Conservation (phyloP, 2,888 invertebrate genomes). For the Morpho helenor region DNA sequence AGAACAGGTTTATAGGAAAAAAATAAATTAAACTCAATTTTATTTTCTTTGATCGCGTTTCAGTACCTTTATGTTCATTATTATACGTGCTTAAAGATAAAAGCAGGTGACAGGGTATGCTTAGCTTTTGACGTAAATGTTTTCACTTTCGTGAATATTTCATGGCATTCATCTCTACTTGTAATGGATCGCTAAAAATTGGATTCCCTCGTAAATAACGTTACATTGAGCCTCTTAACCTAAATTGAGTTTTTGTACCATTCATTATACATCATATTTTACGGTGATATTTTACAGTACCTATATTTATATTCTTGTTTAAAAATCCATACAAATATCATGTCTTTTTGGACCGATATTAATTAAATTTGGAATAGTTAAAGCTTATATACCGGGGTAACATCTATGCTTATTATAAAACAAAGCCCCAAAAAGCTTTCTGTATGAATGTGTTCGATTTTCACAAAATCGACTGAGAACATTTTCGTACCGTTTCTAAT, state of each 20-base stretch:
- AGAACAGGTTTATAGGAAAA: no score
- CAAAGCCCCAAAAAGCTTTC: no score
- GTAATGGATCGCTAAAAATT: slow-evolving; percentile 47
- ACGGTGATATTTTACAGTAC: background rate
- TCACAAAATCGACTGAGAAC: no score
- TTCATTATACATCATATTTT: background rate
- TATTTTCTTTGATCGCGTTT: background rate
- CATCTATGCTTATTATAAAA: no score
- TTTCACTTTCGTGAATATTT: slow-evolving; percentile 46
- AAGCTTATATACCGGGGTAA: no score
- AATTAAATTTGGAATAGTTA: no score
- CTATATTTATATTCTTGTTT: no score
- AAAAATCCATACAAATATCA: slow-evolving; percentile 7
- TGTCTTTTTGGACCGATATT: no score
- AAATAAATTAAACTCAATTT: no score
- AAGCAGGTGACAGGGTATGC: slow-evolving; percentile 10
- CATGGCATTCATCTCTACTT: slow-evolving; percentile 37
- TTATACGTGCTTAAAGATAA: slow-evolving; percentile 6
- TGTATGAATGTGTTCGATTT: no score
- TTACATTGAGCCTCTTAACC: slow-evolving; percentile 40
- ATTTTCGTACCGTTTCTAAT: no score
- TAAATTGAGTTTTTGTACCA: slow-evolving; percentile 11
- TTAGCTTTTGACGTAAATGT: slow-evolving; percentile 28
- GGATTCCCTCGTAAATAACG: slow-evolving; percentile 44
- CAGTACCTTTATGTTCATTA: background rate